phyloP scores from a whole-genome alignment of 2,797 vertebrate genomes.

The Enoplosus armatus region DNA sequence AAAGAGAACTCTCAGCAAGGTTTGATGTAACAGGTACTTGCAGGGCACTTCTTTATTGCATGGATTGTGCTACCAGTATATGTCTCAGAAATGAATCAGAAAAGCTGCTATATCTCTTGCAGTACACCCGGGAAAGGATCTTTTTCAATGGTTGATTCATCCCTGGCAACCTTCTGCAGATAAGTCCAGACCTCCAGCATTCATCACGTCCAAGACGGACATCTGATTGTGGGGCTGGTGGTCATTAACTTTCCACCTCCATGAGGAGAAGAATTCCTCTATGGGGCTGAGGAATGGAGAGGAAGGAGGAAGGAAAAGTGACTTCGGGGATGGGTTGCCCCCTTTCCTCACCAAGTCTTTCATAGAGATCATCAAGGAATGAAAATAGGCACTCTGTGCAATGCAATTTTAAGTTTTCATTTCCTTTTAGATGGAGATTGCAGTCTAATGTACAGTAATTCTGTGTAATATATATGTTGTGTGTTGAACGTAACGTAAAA shows the following conservation, averaged over 20 bases:
- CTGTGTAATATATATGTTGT: background rate
- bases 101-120: too few relatives aligned
- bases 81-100: too few relatives aligned
- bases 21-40: constrained; percentile 2
- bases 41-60: too few relatives aligned
- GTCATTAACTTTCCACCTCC: background rate
- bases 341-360: background rate
- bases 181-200: background rate
- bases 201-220: too few relatives aligned
- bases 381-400: background rate
- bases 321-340: background rate
- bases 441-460: background rate
- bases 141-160: background rate
- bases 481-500: background rate
- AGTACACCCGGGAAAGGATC: too few relatives aligned
- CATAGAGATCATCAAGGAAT: background rate
- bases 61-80: too few relatives aligned
- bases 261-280: background rate
- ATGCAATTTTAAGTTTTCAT: background rate
- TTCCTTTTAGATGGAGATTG: background rate
- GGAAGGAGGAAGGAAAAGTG: background rate
- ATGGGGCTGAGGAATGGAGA: background rate
- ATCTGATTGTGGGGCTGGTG: background rate
- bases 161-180: background rate
- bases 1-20: background rate